Base-by-base conservation (phyloP, 1,140 invertebrate species). In the Papilio aristodemus region DNA sequence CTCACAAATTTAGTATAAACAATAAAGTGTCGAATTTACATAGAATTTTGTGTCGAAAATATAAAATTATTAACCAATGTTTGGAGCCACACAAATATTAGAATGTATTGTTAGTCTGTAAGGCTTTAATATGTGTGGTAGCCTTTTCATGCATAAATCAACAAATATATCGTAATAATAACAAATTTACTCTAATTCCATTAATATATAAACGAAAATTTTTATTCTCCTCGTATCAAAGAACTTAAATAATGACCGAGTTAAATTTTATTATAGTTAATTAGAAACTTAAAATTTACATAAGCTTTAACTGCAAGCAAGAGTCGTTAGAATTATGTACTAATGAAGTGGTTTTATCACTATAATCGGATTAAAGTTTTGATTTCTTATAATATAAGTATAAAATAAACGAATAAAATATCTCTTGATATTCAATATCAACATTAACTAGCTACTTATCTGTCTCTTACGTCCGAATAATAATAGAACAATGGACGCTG, bases 141-240 rank as follows among this genome's bases (percentile, higher is more conserved):
- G 17, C 7, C 46, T 22, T 14, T 50, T 19, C 19, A 50, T 22
- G 19, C 19, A 54, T 9, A 25, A 9, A 43, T 43, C 27, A 32
- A 32, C 27, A 43, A 54, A 54, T 1, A 4, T 25, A 54, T 22
- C 17, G 43, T 17, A 19, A 50, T 50, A 22, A 50, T 11, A 50
- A 41, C n/a, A 41, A n/a, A 22, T 3, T 2, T 50, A 22, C 7
- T 19, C 19, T 22, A 22, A 50, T 22, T 50, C 17, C 6, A 17
- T 50, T 50, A 50, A 43, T 17, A n/a, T 4, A 14, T 43, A 17
- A 43, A 50, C 43, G 43, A 22, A 7, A 50, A 50, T 50, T 50
- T 43, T 50, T 19, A 50, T 50, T 50, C 14, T 50, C 10, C 17
- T 4, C 14, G 3, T 50, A 22, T 41, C 10, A 19, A n/a, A 50